Conservation (phyloP, 2,797 vertebrate species). For the Falco berigora region DNA sequence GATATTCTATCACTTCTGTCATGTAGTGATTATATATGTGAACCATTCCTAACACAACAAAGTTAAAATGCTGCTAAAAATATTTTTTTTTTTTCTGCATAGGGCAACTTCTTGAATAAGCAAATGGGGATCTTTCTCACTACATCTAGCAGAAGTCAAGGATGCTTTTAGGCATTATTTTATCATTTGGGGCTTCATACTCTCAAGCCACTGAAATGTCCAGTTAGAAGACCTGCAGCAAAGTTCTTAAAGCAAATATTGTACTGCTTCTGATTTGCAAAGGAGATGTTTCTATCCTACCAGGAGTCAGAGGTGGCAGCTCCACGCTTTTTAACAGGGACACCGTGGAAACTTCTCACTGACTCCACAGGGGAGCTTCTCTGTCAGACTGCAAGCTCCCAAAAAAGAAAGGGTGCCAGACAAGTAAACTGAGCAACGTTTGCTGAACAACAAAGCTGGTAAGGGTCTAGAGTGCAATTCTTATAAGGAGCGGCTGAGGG, state of each 20-base stretch:
- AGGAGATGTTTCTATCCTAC: background rate
- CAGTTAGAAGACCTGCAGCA: background rate
- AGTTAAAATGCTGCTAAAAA: background rate
- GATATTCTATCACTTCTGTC: background rate
- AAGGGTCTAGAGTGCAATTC: background rate
- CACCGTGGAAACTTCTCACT: accelerated
- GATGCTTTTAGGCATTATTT: background rate
- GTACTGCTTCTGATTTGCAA: background rate
- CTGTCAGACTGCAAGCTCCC: background rate
- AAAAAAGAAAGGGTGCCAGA: background rate
- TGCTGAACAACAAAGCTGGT: background rate
- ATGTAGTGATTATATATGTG: background rate
- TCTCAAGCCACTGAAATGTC: background rate
- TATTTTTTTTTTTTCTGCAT: background rate
- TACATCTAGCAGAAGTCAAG: background rate
- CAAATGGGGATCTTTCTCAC: background rate
- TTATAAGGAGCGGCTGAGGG: background rate
- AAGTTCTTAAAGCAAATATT: background rate
- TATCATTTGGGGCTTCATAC: background rate
- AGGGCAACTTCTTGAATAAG: background rate
- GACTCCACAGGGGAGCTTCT: background rate
- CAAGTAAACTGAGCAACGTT: background rate
- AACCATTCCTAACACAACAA: background rate
- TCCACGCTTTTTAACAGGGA: background rate
- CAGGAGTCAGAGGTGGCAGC: background rate